These are phyloP conservation scores for Dasyornis broadbenti DNA, from an alignment of 2,113 vertebrate species.

Conservation along the genomic window DNA sequence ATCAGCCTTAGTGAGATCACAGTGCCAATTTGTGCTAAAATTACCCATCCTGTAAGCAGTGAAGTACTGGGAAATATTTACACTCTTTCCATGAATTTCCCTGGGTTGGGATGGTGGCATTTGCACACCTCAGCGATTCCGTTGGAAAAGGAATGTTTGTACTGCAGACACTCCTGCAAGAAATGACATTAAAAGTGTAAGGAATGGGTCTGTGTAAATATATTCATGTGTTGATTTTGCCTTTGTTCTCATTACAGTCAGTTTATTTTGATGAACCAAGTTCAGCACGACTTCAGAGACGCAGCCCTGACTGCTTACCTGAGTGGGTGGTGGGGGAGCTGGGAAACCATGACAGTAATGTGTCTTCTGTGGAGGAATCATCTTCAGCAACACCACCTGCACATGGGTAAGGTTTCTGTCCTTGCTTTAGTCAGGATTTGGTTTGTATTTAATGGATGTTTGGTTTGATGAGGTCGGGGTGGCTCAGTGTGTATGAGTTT, in stretches of 20 bases:
- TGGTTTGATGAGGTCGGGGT: neutral
- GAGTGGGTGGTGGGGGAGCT: constrained; percentile 84
- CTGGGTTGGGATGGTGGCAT: neutral
- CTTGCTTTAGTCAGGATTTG: neutral
- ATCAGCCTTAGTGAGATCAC: neutral
- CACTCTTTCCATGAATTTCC: neutral
- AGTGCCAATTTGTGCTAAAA: neutral
- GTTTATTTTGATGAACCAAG: constrained; percentile 88
- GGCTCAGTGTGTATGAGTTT: neutral
- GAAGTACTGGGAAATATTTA: neutral
- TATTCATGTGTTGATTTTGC: neutral
- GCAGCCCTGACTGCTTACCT: constrained; percentile 64
- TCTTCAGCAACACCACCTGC: neutral
- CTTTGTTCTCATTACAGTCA: constrained; percentile 73
- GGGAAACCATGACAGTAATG: neutral
- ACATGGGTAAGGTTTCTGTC: constrained; percentile 48
- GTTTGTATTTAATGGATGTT: neutral
- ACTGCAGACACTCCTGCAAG: neutral
- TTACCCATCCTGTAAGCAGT: neutral
- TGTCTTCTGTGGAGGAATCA: constrained; percentile 46
- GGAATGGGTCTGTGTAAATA: neutral
- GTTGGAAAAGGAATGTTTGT: neutral
- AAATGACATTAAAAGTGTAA: neutral
- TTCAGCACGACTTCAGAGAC: constrained; percentile 13
- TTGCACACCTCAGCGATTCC: neutral